Evolutionary conservation across 92 coral and sea anemone genomes (phyloP).

Genomic region (Epizoanthus illoricatus): DNA sequence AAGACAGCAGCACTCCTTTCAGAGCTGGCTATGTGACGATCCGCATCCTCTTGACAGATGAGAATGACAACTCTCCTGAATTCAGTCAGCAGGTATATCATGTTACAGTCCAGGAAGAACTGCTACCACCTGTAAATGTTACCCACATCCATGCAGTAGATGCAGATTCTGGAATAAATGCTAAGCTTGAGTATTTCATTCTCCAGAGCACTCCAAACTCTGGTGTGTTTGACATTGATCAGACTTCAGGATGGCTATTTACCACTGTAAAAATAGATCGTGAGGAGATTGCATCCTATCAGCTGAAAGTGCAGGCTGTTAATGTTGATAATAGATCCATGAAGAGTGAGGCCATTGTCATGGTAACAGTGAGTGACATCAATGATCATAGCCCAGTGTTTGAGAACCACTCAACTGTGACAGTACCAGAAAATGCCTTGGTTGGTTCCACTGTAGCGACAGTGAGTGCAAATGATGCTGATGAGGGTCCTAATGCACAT

Average conservation of each 20-base stretch:
- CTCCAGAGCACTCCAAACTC: constrained; percentile 39
- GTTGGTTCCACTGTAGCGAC: constrained; percentile 57
- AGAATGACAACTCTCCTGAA: constrained; percentile 80
- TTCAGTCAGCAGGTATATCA: constrained; percentile 69
- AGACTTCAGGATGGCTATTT: constrained; percentile 67
- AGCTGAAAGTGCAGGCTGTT: constrained; percentile 75
- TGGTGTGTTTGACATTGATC: constrained; percentile 63
- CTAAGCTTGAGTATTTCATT: constrained; percentile 71
- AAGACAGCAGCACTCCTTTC: constrained; percentile 70
- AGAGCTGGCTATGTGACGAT: constrained; percentile 68
- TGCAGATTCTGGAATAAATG: constrained; percentile 80
- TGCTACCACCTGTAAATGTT: constrained; percentile 58
- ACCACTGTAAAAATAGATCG: constrained; percentile 74
- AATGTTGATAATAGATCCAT: constrained; percentile 68
- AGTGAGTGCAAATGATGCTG: constrained; percentile 72
- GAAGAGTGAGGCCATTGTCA: constrained; percentile 67
- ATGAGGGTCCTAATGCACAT: constrained; percentile 47
- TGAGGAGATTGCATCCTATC: constrained; percentile 63
- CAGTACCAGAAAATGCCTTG: constrained; percentile 73
- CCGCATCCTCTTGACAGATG: constrained; percentile 61
- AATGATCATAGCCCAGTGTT: constrained; percentile 88
- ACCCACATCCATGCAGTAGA: constrained; percentile 65
- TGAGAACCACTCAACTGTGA: constrained; percentile 53
- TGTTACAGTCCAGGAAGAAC: constrained; percentile 63
- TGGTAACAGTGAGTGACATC: constrained; percentile 69